These are phyloP conservation scores for Neomonachus schauinslandi DNA, from an alignment of 2,113 vertebrate genomes.

Conservation along the genomic window DNA sequence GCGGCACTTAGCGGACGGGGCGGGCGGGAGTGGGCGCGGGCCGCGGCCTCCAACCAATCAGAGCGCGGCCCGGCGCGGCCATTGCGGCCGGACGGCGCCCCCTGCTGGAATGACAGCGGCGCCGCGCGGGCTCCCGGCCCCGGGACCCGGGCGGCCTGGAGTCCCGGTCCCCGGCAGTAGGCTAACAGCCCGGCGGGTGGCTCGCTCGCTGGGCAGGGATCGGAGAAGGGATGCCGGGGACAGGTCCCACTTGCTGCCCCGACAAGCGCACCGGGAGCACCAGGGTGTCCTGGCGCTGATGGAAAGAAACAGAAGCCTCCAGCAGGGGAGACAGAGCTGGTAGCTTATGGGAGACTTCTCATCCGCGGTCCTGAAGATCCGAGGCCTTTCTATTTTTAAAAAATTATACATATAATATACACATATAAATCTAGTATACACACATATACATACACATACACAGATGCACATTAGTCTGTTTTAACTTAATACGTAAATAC, in stretches of 20 bases:
- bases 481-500: background rate
- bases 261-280: background rate
- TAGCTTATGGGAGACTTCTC: background rate
- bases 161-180: rapidly evolving
- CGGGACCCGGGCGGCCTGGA: rapidly evolving
- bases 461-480: background rate
- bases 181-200: rapidly evolving
- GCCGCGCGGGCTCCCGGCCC: rapidly evolving
- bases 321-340: background rate
- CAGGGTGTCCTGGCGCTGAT: background rate
- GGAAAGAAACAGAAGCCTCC: background rate
- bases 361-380: background rate
- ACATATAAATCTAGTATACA: background rate
- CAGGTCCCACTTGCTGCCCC: background rate
- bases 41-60: constrained; percentile 67
- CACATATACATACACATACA: background rate
- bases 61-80: constrained; percentile 36
- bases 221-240: rapidly evolving
- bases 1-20: background rate
- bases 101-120: constrained; percentile 5
- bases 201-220: rapidly evolving
- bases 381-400: background rate
- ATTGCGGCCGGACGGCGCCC: constrained; percentile 30
- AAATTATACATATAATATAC: background rate
- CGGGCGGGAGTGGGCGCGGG: background rate